phyloP scores from a whole-genome alignment of 2,888 invertebrate genomes.

The Drosophila acutilabella region DNA sequence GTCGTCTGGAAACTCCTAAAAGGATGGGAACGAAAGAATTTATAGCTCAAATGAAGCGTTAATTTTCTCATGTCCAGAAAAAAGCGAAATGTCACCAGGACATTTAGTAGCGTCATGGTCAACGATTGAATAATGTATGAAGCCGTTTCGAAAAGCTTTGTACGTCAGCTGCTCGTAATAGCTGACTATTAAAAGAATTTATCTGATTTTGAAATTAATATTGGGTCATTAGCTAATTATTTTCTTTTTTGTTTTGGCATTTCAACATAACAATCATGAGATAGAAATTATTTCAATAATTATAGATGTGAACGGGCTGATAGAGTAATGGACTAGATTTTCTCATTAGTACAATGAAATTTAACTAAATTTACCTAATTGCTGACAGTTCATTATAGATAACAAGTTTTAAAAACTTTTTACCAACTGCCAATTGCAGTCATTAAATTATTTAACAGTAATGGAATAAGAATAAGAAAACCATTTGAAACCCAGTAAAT shows the following conservation, averaged over 20 bases:
- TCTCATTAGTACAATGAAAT: neutral
- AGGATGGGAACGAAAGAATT: too few species aligned
- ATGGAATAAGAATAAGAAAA: neutral
- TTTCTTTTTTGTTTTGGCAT: neutral
- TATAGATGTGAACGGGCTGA: neutral
- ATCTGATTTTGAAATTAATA: constrained; percentile 25
- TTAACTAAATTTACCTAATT: constrained; percentile 6
- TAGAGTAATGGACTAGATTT: neutral
- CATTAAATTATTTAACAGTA: constrained; percentile 33
- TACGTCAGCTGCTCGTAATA: constrained; percentile 34
- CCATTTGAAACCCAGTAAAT: constrained; percentile 14
- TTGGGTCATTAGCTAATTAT: constrained; percentile 27
- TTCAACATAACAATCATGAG: constrained; percentile 1
- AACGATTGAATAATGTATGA: constrained; percentile 56
- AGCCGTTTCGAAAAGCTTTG: constrained; percentile 26
- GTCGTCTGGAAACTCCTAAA: neutral
- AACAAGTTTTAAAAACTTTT: neutral
- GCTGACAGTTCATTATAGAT: constrained; percentile 6
- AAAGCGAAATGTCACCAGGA: constrained; percentile 61
- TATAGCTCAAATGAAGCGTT: constrained; percentile 15
- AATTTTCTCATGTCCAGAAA: constrained; percentile 13
- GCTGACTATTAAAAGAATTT: constrained; percentile 21
- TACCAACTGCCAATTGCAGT: neutral
- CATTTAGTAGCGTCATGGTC: constrained; percentile 42
- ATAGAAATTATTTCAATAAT: constrained; percentile 15